Base-by-base conservation (phyloP, 1,140 invertebrate species). In the Eciton burchellii region DNA sequence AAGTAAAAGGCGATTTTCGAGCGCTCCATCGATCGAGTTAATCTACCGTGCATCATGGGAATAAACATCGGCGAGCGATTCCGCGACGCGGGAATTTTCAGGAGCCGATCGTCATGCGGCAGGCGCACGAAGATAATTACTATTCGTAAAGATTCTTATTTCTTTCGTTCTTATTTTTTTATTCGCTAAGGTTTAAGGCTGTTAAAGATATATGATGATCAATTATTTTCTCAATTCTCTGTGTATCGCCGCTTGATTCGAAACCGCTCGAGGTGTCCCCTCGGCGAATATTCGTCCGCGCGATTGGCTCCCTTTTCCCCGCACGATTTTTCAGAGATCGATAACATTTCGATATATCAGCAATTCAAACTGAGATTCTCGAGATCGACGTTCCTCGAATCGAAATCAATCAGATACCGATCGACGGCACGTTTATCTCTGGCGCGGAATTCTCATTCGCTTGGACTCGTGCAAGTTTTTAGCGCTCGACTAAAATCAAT, bases 1-100 rank as follows among this genome's bases (percentile, higher is more conserved):
- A 57, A 86, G 85, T 85, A 86, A 86, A 86, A 86, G 85, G 72
- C 52, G 62, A 73, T 85, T 86, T 86, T 70, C 79, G 65, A 85
- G 45, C 84, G 49, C 45, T 79, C 76, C 77, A 79, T 77, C 85
- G 19, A 43, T 62, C 19, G 52, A 86, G 77, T 86, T 86, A 86
- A 86, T 86, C 84, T 86, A 86, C 52, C 85, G 85, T 86, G 65
- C n/a, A 59, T 47, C 71, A 77, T 86, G 83, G 47, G 84, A 86
- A 86, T 62, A 66, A 66, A 45, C 70, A 16, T 57, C 52, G 62
- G 43, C 29, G 63, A 21, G n/a, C 63, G 43, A 86, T 66, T 63
- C 71, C 26, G 49, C 52, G 45, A 47, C 21, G 19, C 19, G n/a
- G n/a, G n/a, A n/a, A n/a, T n/a, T n/a, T n/a, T n/a, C n/a, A n/a